Conservation (phyloP, 2,888 invertebrate genomes). For the Trichacis sp. region DNA sequence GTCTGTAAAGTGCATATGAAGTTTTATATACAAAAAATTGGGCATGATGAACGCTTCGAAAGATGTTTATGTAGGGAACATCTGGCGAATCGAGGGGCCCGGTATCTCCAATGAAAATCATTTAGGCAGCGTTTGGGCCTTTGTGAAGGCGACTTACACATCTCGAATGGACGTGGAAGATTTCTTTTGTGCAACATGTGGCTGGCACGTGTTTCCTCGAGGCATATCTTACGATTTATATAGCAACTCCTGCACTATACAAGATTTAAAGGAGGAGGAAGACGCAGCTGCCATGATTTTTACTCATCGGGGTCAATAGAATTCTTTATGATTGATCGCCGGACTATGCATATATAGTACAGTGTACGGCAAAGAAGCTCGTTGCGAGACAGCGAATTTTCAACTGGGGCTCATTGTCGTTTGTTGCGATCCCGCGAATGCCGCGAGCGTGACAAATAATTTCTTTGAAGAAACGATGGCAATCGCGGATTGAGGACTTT, state of each 20-base stretch:
- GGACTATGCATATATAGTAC: slow-evolving; percentile 6
- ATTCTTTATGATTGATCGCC: slow-evolving; percentile 24
- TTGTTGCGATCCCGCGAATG: slow-evolving; percentile 12
- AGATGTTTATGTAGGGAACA: slow-evolving; percentile 31
- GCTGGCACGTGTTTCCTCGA: slow-evolving; percentile 66
- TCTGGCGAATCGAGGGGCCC: slow-evolving; percentile 37
- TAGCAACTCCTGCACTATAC: no score
- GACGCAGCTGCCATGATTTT: slow-evolving; percentile 51
- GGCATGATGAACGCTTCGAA: slow-evolving; percentile 18
- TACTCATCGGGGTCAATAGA: slow-evolving; percentile 47
- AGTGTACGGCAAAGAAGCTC: no score
- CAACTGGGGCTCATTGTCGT: slow-evolving; percentile 6
- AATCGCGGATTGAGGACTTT: no score
- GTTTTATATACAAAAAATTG: neutral
- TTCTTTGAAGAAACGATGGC: slow-evolving; percentile 42
- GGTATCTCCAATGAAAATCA: slow-evolving; percentile 28
- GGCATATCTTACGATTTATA: slow-evolving; percentile 52
- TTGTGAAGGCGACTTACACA: slow-evolving; percentile 45
- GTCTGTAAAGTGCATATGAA: neutral
- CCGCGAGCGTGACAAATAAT: slow-evolving; percentile 17
- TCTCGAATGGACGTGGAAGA: slow-evolving; percentile 56
- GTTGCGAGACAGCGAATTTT: slow-evolving; percentile 20
- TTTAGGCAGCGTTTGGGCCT: slow-evolving; percentile 34
- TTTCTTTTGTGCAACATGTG: slow-evolving; percentile 67
- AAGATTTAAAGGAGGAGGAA: no score